Percentiles rank a stretch among this genome's conserved stretches.
Evolutionary conservation across 2,888 invertebrate species (phyloP).

Genomic region (Leptura quadrifasciata): DNA sequence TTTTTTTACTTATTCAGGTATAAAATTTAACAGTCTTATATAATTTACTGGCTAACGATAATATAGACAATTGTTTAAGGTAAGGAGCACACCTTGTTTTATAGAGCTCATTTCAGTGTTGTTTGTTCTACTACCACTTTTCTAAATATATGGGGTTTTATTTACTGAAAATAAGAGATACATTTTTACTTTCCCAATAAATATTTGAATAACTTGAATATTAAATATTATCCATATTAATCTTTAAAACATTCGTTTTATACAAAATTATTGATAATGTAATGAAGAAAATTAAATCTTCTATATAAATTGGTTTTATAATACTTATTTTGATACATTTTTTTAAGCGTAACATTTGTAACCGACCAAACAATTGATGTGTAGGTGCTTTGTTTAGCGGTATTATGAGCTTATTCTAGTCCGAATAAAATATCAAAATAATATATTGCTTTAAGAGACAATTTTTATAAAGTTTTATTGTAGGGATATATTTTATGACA

Average conservation of each 20-base stretch:
- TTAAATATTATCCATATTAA: no score
- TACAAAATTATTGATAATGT: neutral
- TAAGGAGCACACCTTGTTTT: neutral
- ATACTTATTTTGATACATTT: neutral
- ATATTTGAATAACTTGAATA: no score
- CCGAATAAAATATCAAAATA: neutral
- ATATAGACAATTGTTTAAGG: neutral
- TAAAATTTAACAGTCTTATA: no score
- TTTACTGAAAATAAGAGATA: no score
- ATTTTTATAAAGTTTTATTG: neutral
- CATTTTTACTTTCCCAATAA: no score
- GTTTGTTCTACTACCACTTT: neutral
- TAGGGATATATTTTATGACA: no score
- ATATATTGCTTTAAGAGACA: neutral
- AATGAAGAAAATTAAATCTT: neutral
- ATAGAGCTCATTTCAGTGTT: neutral
- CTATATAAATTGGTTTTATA: neutral
- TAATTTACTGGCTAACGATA: no score
- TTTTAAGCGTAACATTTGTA: neutral
- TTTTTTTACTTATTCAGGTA: no score
- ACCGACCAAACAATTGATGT: neutral
- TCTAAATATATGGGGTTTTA: neutral
- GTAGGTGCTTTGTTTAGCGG: neutral
- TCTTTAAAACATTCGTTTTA: neutral
- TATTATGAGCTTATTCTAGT: neutral